Evolutionary conservation across 2,888 invertebrate genomes (phyloP).

Genomic region (Sisyra terminalis): DNA sequence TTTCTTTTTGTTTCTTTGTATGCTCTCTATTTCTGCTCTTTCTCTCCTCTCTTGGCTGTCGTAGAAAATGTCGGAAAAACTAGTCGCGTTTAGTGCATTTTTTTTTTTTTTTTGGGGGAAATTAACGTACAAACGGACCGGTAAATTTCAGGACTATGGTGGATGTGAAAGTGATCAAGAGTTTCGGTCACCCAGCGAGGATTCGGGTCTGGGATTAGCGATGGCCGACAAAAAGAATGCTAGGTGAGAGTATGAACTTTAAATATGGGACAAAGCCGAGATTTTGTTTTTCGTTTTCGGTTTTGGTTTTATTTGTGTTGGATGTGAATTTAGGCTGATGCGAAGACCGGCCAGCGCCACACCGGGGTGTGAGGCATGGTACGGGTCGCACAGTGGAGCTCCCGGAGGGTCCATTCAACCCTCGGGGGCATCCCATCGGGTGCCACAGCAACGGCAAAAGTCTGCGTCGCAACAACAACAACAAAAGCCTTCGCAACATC

Average conservation of each 20-base stretch:
- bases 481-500: neutral
- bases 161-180: conserved; percentile 44
- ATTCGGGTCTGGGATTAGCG: conserved; percentile 85
- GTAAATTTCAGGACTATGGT: conserved; percentile 36
- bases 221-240: conserved; percentile 46
- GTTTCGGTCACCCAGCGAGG: conserved; percentile 79
- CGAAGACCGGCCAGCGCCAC: conserved; percentile 11
- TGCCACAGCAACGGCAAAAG: conserved; percentile 1
- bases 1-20: too few species aligned
- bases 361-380: conserved; percentile 10
- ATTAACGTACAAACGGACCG: conserved; percentile 11
- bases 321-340: conserved; percentile 1
- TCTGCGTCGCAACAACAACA: neutral
- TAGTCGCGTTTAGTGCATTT: too few species aligned
- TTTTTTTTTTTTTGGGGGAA: too few species aligned
- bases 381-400: conserved; percentile 16
- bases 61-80: too few species aligned
- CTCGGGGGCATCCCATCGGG: conserved; percentile 18
- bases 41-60: too few species aligned
- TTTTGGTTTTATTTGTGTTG: conserved; percentile 1
- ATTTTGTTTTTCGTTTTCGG: too few species aligned
- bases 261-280: neutral
- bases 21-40: too few species aligned
- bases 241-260: conserved; percentile 36
- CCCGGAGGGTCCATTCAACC: conserved; percentile 25